Evolutionary conservation across 2,888 invertebrate species (phyloP).

Genomic region (Cheilosia soror): DNA sequence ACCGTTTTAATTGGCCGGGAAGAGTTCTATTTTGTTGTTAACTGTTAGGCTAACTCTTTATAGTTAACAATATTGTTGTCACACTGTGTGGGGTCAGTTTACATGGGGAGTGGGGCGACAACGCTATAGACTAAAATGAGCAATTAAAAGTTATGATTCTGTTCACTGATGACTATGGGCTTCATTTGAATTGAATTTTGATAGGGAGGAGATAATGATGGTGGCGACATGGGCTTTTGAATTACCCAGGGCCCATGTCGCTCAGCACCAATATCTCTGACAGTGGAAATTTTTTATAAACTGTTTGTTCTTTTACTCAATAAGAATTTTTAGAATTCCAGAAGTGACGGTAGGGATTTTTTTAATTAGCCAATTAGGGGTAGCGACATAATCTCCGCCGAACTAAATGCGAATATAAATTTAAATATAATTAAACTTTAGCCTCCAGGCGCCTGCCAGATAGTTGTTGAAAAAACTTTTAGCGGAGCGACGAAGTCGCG

Average conservation of each 20-base stretch:
- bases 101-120: constrained; percentile 7
- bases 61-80: constrained; percentile 18
- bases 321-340: too few relatives aligned
- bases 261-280: not conserved
- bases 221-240: constrained; percentile 31
- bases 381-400: too few relatives aligned
- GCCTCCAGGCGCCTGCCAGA: too few relatives aligned
- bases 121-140: constrained; percentile 35
- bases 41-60: not conserved
- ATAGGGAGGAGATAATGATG: constrained; percentile 20
- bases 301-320: too few relatives aligned
- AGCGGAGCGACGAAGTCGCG: too few relatives aligned
- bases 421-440: too few relatives aligned
- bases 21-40: not conserved
- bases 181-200: constrained; percentile 14
- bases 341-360: too few relatives aligned
- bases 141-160: constrained; percentile 43
- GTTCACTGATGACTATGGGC: constrained; percentile 34
- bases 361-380: too few relatives aligned
- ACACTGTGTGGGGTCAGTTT: constrained; percentile 50
- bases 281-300: too few relatives aligned
- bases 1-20: constrained; percentile 5
- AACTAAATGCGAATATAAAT: too few relatives aligned
- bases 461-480: too few relatives aligned
- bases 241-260: constrained; percentile 13